These are phyloP conservation scores for Gymnoscopelus braueri DNA, from an alignment of 2,797 vertebrate genomes.

Conservation along the genomic window DNA sequence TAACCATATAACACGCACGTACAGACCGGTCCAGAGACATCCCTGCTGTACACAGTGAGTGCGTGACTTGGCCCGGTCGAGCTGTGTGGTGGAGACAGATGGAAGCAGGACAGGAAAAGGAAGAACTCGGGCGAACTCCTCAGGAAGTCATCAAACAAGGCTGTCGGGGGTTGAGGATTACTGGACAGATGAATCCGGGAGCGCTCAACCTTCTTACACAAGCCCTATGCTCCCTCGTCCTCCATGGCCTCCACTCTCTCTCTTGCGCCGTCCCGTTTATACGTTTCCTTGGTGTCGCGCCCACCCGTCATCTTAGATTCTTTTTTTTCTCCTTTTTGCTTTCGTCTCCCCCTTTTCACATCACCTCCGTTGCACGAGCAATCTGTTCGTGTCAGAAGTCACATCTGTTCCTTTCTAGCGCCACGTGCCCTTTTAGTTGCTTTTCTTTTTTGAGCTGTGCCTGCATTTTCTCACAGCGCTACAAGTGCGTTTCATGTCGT, in stretches of 20 bases:
- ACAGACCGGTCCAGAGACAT: too few relatives aligned
- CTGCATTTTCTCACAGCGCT: neutral
- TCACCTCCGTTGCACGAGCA: constrained; percentile 8
- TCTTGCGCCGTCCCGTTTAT: constrained; percentile 6
- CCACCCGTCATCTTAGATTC: too few relatives aligned
- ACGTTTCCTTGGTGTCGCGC: neutral
- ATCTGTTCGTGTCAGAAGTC: constrained; percentile 26
- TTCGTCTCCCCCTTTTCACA: neutral
- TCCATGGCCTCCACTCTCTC: neutral
- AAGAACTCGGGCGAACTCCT: neutral
- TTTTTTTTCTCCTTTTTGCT: constrained; percentile 13
- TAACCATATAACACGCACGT: neutral
- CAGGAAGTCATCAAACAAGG: constrained; percentile 20
- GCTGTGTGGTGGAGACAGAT: constrained; percentile 28
- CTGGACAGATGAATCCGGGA: constrained; percentile 19
- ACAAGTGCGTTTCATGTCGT: too few relatives aligned
- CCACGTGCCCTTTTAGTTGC: neutral
- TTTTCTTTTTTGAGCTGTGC: neutral
- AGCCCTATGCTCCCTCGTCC: neutral
- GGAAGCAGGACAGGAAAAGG: neutral
- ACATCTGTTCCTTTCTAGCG: constrained; percentile 10
- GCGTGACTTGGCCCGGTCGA: constrained; percentile 12
- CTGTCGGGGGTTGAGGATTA: constrained; percentile 22
- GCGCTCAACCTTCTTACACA: constrained; percentile 18
- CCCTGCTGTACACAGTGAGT: too few relatives aligned